Evolutionary conservation across 1,140 invertebrate species (phyloP).

Genomic region (Dermatophagoides farinae): DNA sequence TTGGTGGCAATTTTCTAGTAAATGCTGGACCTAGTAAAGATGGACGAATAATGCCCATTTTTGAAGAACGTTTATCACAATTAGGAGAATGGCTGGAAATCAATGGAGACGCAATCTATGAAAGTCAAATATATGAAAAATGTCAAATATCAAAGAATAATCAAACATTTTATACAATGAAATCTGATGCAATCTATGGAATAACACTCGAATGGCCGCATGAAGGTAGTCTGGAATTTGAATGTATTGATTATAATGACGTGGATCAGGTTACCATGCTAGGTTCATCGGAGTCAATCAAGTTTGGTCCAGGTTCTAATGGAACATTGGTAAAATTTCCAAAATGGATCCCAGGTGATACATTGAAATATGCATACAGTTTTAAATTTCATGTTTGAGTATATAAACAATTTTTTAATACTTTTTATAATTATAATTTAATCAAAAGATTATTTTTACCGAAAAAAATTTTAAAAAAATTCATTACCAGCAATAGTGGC

Average conservation of each 20-base stretch:
- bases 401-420: not conserved
- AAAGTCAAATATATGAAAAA: constrained; percentile 43
- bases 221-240: constrained; percentile 31
- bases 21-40: constrained; percentile 79
- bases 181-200: constrained; percentile 30
- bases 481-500: too few relatives aligned
- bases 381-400: not conserved
- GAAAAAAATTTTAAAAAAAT: too few relatives aligned
- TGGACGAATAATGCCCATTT: constrained; percentile 66
- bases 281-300: not conserved
- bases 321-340: constrained; percentile 2
- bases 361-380: not conserved
- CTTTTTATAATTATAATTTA: not conserved
- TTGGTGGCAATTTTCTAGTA: constrained; percentile 55
- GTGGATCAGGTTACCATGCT: not conserved
- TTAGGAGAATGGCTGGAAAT: constrained; percentile 49
- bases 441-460: too few relatives aligned
- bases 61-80: constrained; percentile 55
- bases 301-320: not conserved
- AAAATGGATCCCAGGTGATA: not conserved
- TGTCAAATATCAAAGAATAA: constrained; percentile 38
- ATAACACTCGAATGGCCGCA: constrained; percentile 44
- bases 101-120: constrained; percentile 77
- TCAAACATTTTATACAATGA: constrained; percentile 37
- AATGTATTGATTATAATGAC: constrained; percentile 21